phyloP scores from a whole-genome alignment of 2,888 invertebrate species.

The Poecilus cupreus region DNA sequence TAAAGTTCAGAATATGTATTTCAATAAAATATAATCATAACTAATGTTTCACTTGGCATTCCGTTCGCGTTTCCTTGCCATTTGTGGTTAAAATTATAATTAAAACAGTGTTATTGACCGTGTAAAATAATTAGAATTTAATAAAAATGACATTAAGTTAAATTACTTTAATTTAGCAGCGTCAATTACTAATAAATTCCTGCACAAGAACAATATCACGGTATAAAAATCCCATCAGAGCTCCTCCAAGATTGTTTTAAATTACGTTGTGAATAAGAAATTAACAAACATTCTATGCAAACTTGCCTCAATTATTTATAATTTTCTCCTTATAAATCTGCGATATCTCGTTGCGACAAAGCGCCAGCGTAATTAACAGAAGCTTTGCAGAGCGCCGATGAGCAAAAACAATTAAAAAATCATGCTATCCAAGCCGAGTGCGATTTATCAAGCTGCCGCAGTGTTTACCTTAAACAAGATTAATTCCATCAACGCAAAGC shows the following conservation, averaged over 20 bases:
- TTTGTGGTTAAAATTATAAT: too few relatives aligned
- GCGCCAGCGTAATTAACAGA: constrained; percentile 44
- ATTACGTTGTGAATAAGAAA: constrained; percentile 49
- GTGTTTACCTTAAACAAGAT: constrained; percentile 57
- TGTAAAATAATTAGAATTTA: background rate
- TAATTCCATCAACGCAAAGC: constrained; percentile 23
- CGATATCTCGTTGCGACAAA: constrained; percentile 32
- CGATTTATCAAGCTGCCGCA: constrained; percentile 42
- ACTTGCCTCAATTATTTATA: constrained; percentile 51
- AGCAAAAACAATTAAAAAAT: constrained; percentile 57
- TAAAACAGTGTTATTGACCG: too few relatives aligned
- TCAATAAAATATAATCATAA: too few relatives aligned
- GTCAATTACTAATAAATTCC: background rate
- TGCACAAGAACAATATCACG: background rate
- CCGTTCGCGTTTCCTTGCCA: too few relatives aligned
- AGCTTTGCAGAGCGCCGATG: constrained; percentile 36
- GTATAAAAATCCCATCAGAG: background rate
- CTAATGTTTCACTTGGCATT: too few relatives aligned
- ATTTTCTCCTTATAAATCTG: constrained; percentile 45
- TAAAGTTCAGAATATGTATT: too few relatives aligned
- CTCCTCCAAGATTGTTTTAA: constrained; percentile 45
- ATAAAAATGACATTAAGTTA: background rate
- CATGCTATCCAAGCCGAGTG: background rate
- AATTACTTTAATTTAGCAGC: background rate
- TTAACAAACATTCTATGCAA: constrained; percentile 47